Percentiles rank a stretch among this genome's conserved stretches.
phyloP scores from a whole-genome alignment of 1,140 invertebrate genomes.

The Notospermus geniculatus region DNA sequence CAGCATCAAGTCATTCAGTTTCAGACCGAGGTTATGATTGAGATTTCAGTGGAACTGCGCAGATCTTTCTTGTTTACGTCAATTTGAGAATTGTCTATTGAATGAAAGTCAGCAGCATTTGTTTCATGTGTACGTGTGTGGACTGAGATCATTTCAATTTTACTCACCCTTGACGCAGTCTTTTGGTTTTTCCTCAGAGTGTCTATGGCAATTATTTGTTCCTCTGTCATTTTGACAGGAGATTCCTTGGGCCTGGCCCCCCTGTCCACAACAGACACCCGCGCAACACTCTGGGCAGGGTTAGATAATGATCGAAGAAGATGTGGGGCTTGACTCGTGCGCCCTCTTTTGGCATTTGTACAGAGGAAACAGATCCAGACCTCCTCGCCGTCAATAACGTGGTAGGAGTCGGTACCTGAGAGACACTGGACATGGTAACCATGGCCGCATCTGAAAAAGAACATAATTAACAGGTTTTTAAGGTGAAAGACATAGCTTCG shows the following conservation, averaged over 20 bases:
- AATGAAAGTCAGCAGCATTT: no score
- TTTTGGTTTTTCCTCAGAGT: constrained; percentile 40
- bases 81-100: no score
- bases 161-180: constrained; percentile 46
- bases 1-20: no score
- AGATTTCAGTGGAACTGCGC: no score
- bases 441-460: constrained; percentile 48
- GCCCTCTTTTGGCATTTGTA: constrained; percentile 35
- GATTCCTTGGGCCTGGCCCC: no score
- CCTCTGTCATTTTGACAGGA: neutral
- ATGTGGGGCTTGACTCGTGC: neutral
- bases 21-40: no score
- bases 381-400: constrained; percentile 47
- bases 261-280: no score
- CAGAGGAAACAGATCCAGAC: constrained; percentile 50
- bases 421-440: constrained; percentile 50
- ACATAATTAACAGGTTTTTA: no score
- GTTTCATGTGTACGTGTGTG: no score
- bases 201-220: constrained; percentile 38
- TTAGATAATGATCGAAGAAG: constrained; percentile 4
- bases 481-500: no score
- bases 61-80: no score
- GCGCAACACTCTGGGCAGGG: neutral
- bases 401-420: constrained; percentile 39
- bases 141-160: no score